Percentiles rank a stretch among this genome's conserved stretches.
phyloP scores from a whole-genome alignment of 2,113 vertebrate species.

The Burhinus oedicnemus region DNA sequence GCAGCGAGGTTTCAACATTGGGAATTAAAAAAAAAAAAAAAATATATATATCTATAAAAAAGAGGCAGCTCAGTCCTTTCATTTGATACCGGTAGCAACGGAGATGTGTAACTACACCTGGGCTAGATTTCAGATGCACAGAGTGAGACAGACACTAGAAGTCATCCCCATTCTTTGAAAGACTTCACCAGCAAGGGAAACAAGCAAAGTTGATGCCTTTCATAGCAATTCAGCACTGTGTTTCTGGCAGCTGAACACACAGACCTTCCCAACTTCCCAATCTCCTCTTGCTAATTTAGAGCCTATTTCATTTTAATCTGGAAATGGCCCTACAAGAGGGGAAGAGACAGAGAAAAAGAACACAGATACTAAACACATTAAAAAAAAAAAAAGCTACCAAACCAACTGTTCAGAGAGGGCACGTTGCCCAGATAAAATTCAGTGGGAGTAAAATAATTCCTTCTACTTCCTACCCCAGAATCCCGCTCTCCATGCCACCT shows the following conservation, averaged over 20 bases:
- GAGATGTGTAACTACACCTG: background rate
- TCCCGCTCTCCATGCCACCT: background rate
- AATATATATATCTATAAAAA: background rate
- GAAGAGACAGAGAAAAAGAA: background rate
- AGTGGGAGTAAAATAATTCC: constrained; percentile 36
- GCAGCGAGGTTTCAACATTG: background rate
- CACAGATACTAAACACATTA: background rate
- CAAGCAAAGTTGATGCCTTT: background rate
- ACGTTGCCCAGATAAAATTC: constrained; percentile 23
- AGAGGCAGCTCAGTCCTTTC: background rate
- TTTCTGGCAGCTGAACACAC: background rate
- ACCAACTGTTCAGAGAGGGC: constrained; percentile 51
- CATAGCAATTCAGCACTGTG: background rate
- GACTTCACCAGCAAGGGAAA: background rate
- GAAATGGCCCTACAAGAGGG: background rate
- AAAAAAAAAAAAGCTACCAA: background rate
- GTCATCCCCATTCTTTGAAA: background rate
- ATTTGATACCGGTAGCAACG: background rate
- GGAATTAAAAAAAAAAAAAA: background rate
- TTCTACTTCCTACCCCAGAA: constrained; percentile 30
- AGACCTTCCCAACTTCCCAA: background rate
- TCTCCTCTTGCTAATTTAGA: background rate
- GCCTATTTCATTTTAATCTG: constrained; percentile 11
- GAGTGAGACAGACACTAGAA: background rate
- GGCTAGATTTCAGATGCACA: background rate